Base-by-base conservation (phyloP, 2,113 vertebrate species). In the Amphilophus citrinellus region DNA sequence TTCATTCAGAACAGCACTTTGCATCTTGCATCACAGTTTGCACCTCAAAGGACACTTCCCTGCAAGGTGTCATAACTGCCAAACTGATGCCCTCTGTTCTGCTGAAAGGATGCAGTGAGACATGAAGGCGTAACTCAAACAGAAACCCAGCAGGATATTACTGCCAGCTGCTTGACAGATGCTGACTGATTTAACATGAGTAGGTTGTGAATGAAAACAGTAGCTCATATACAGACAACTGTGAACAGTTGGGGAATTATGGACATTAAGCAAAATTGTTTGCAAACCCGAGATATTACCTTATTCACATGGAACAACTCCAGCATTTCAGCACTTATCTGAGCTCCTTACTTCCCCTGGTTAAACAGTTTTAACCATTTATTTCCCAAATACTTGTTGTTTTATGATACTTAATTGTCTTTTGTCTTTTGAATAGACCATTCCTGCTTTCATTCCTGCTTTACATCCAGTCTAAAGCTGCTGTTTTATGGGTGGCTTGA, bases 111-210 rank as follows among this genome's bases (percentile, higher is more conserved):
- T 20, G 47, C n/a, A 59, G 42, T 7, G 13, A 75, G 61, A 58
- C 14, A 47, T 22, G 47, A 50, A 71, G 20, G 22, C 20, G 65
- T 91, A 84, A 86, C 62, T 91, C 77, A 89, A 42, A 77, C 20
- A 60, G 14, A 71, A 17, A 62, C 22, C 14, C 4, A 27, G 22
- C 44, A 68, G 37, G 10, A 11, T 77, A 8, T 58, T 76, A 27
- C 47, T 44, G 14, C 2, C 27, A 79, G 59, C 42, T 30, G 61
- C 8, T 39, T 61, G 47, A 80, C 22, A 76, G 39, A 79, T 62
- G n/a, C 37, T 56, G 8, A 24, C 22, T 17, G 22, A 30, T 65
- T 57, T 13, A 37, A 15, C 0, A 18, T 11, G 47, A 59, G 57
- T 56, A 42, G 50, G 32, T 2, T 1, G 37, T 77, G 24, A 58